Evolutionary conservation across 2,113 vertebrate genomes (phyloP).

Genomic region (Prietella phreatophila): DNA sequence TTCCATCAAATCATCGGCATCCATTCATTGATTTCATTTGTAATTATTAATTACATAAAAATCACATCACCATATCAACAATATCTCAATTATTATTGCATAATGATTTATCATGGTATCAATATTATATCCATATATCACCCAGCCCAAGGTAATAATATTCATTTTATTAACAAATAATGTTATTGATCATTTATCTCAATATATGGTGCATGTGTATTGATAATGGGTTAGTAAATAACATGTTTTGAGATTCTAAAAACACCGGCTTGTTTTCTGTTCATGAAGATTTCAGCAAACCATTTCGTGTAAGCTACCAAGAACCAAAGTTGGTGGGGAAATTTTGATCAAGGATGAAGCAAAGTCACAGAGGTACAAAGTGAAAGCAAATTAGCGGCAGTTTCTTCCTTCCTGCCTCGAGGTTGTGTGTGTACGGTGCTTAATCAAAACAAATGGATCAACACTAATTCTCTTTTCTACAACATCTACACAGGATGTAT

Average conservation of each 20-base stretch:
- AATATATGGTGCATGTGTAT: background rate
- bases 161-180: background rate
- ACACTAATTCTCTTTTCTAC: background rate
- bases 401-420: conserved; percentile 6
- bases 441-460: background rate
- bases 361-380: background rate
- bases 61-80: too few species aligned
- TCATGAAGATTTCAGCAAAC: background rate
- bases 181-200: background rate
- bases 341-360: background rate
- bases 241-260: background rate
- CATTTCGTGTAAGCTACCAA: background rate
- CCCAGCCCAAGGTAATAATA: background rate
- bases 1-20: too few species aligned
- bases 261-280: background rate
- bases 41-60: too few species aligned
- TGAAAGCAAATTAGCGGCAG: background rate
- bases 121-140: too few species aligned
- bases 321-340: background rate
- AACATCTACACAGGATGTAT: background rate
- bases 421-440: background rate
- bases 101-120: too few species aligned
- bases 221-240: background rate
- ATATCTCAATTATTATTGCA: too few species aligned
- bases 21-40: too few species aligned